Evolutionary conservation across 2,113 vertebrate genomes (phyloP), one percentile per base, ranked within the genome.

Genomic region (Gopherus evgoodei): DNA sequence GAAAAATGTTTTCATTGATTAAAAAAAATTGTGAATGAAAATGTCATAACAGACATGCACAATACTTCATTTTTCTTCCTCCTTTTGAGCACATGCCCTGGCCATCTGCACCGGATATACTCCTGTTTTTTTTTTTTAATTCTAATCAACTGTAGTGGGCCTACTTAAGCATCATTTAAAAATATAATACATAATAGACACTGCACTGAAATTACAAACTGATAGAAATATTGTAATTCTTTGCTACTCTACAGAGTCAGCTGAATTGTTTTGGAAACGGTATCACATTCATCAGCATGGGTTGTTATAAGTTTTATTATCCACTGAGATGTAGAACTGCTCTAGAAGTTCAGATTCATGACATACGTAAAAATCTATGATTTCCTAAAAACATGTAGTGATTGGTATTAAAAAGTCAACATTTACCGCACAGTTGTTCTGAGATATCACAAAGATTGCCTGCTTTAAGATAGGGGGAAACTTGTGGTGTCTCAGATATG

Each of bases 201-300:
- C 9, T 86, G 89, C 10, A 49, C 69, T 81, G 52, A n/a, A 47
- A 49, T 49, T 49, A 49, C 47, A 3, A 49, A 49, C 69, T 81
- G 52, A n/a, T 56, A 52, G 83, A 47, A 90, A 13, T 0, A 0
- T 80, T 78, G 0, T 86, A 81, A 86, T 95, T 94, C 92, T 49
- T 62, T 90, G 62, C 89, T 90, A 56, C 38, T 86, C 52, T 78
- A 11, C 49, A 75, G 93, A 93, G 93, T 94, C 89, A 93, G 83
- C 62, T 88, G 95, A 82, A 92, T 94, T 97, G 90, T 97, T 75
- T 89, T 72, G 85, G 83, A 95, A 92, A 86, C 52, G 53, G n/a
- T 38, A 38, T 11, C 65, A 42, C n/a, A 5, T 29, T 95, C 78
- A 1, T 89, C 91, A 94, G 83, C 76, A 83, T 2, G 78, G 82